phyloP scores from a whole-genome alignment of 2,797 vertebrate species.

The Galago senegalensis region DNA sequence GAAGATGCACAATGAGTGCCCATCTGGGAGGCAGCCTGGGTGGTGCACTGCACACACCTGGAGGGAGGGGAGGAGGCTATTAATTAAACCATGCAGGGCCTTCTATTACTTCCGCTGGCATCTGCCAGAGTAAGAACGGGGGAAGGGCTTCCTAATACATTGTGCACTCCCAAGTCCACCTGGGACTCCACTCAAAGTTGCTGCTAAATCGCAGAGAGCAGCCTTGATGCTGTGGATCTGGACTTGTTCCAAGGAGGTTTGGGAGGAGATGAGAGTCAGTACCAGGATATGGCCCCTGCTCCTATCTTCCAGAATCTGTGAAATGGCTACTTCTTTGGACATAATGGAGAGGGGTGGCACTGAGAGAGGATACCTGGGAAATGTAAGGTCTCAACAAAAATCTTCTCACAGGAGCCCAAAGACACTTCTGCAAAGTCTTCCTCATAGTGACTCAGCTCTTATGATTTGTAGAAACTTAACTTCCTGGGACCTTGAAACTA shows the following conservation, averaged over 20 bases:
- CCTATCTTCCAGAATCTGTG: neutral
- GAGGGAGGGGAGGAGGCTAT: neutral
- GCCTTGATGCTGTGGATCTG: neutral
- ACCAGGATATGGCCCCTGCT: neutral
- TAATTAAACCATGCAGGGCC: no score
- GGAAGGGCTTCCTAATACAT: neutral
- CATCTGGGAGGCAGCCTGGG: neutral
- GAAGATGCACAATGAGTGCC: no score
- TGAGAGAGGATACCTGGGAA: no score
- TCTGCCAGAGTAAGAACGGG: no score
- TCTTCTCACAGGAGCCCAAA: no score
- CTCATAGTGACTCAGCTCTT: no score
- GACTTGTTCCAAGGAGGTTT: neutral
- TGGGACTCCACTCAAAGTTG: neutral
- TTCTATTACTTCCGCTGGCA: no score
- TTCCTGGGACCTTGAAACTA: no score
- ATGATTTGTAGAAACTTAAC: no score
- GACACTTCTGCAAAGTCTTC: no score
- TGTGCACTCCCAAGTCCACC: neutral
- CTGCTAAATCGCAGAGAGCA: slow-evolving; percentile 50
- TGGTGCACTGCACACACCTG: neutral
- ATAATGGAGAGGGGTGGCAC: neutral
- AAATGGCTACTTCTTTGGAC: slow-evolving; percentile 64
- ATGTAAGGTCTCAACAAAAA: no score
- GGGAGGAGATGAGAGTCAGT: neutral